A percentile compares a stretch with the other conserved stretches of the same genome.
Conservation (phyloP, 1,140 invertebrate genomes). For the Scaptomyza graminum region DNA sequence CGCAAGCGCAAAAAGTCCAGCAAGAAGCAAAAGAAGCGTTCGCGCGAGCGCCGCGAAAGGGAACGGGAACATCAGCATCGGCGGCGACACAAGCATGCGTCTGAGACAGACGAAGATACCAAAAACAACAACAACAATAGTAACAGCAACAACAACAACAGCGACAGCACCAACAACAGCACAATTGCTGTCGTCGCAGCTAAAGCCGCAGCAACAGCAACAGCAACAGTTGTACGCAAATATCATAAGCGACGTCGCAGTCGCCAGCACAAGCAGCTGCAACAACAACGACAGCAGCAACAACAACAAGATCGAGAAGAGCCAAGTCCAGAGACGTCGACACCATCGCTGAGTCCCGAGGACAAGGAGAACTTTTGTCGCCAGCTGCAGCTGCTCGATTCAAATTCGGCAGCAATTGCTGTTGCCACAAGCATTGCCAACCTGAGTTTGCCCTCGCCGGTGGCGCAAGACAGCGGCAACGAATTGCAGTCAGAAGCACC, state of each 20-base stretch:
- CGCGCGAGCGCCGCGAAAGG: slow-evolving; percentile 59
- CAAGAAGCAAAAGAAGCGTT: slow-evolving; percentile 79
- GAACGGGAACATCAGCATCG: slow-evolving; percentile 57
- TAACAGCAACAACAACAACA: slow-evolving; percentile 43
- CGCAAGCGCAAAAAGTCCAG: slow-evolving; percentile 80
- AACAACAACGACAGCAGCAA: slow-evolving; percentile 33
- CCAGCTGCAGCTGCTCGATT: slow-evolving; percentile 67
- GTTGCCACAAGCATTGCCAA: slow-evolving; percentile 74
- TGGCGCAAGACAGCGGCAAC: slow-evolving; percentile 53
- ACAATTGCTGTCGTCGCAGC: slow-evolving; percentile 38
- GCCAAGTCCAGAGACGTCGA: slow-evolving; percentile 14
- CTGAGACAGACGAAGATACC: slow-evolving; percentile 54
- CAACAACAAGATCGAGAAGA: slow-evolving; percentile 36
- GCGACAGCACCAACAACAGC: slow-evolving; percentile 40
- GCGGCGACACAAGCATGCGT: slow-evolving; percentile 76
- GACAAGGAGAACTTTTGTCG: slow-evolving; percentile 82
- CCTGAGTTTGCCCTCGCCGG: slow-evolving; percentile 66
- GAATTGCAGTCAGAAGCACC: slow-evolving; percentile 25
- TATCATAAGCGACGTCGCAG: slow-evolving; percentile 28
- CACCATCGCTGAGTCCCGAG: slow-evolving; percentile 73
- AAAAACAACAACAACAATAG: slow-evolving; percentile 50
- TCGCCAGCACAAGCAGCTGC: slow-evolving; percentile 39
- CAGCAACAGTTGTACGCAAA: slow-evolving; percentile 11
- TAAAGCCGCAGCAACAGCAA: slow-evolving; percentile 34
- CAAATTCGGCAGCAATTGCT: slow-evolving; percentile 72